These are phyloP conservation scores for Ceratosolen solmsi DNA, from an alignment of 1,140 invertebrate genomes.

Conservation along the genomic window DNA sequence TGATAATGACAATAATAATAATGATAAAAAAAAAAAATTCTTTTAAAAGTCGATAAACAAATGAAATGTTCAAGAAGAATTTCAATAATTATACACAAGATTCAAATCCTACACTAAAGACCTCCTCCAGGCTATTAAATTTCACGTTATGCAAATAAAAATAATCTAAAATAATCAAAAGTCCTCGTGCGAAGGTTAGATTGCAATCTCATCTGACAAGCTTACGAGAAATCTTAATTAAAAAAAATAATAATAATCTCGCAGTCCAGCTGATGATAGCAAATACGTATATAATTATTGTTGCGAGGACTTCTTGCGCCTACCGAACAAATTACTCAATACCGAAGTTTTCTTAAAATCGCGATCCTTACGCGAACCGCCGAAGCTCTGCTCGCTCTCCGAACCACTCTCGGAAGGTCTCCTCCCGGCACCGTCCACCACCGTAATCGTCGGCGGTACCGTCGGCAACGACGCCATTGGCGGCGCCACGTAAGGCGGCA, in stretches of 20 bases:
- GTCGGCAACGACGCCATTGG: slow-evolving; percentile 65
- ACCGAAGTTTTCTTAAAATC: slow-evolving; percentile 72
- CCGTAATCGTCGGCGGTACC: slow-evolving; percentile 59
- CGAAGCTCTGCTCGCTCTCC: slow-evolving; percentile 70
- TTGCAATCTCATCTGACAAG: not conserved
- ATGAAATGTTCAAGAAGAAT: slow-evolving; percentile 21
- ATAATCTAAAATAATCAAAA: slow-evolving; percentile 31
- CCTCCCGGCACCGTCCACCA: slow-evolving; percentile 66
- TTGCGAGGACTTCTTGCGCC: slow-evolving; percentile 69
- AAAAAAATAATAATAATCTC: slow-evolving; percentile 30
- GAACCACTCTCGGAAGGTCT: slow-evolving; percentile 72
- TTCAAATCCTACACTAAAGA: not conserved
- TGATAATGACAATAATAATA: not conserved
- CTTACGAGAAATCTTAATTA: slow-evolving; percentile 15
- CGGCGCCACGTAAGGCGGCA: slow-evolving; percentile 71
- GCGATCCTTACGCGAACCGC: slow-evolving; percentile 66
- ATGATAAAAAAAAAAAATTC: not conserved
- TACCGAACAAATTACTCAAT: slow-evolving; percentile 71
- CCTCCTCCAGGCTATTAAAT: slow-evolving; percentile 7
- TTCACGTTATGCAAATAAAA: slow-evolving; percentile 35
- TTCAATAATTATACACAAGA: slow-evolving; percentile 39
- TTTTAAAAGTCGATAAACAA: too few relatives aligned
- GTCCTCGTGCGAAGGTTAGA: not conserved
- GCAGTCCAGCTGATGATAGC: slow-evolving; percentile 35
- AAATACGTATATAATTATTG: slow-evolving; percentile 19